Conservation (phyloP, 1,140 invertebrate species). For the Ephestia elutella region DNA sequence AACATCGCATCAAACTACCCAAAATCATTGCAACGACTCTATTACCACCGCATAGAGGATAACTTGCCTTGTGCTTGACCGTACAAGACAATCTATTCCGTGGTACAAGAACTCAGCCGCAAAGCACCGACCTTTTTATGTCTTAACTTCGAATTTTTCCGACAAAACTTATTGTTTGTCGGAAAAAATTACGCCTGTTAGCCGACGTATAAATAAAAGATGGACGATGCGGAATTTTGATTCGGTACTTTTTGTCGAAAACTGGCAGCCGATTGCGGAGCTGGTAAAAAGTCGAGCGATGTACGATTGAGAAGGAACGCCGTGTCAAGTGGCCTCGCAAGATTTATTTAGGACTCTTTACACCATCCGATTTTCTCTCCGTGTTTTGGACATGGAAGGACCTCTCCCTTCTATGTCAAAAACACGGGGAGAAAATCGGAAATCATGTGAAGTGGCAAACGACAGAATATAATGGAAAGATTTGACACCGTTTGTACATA, state of each 20-base stretch:
- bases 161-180: slow-evolving; percentile 72
- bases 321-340: slow-evolving; percentile 45
- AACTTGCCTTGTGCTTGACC: no score
- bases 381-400: no score
- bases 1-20: neutral
- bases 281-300: slow-evolving; percentile 56
- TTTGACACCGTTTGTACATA: no score
- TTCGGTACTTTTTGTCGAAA: slow-evolving; percentile 59
- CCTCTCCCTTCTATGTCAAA: no score
- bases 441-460: no score
- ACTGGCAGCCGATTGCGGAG: slow-evolving; percentile 42
- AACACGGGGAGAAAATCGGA: no score
- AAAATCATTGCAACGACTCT: no score
- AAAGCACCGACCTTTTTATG: slow-evolving; percentile 50
- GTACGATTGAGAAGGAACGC: slow-evolving; percentile 62
- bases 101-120: neutral
- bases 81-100: no score
- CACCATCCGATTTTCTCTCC: slow-evolving; percentile 9
- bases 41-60: no score
- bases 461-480: no score
- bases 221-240: slow-evolving; percentile 66
- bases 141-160: slow-evolving; percentile 69
- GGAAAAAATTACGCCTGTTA: slow-evolving; percentile 74
- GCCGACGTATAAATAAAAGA: slow-evolving; percentile 71
- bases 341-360: slow-evolving; percentile 48